Conservation (phyloP, 2,113 vertebrate genomes). For the pig (Sus scrofa) region T2T-Sscrofa CM000812.6:235050001-235050500, state of each 20-base stretch:
- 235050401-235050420: background rate
- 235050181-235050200: background rate
- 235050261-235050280: background rate
- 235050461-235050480: background rate
- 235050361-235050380: background rate
- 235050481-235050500: background rate
- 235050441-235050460: background rate
- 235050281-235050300: background rate
- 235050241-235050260: background rate
- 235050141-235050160: background rate
- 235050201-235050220: background rate
- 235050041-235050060: background rate
- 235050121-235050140: background rate
- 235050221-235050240: constrained; percentile 26
- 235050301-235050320: background rate
- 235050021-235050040: background rate
- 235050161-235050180: background rate
- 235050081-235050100: background rate
- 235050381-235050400: background rate
- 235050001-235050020: background rate
- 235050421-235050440: background rate
- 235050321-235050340: background rate
- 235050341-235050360: background rate
- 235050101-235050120: background rate
- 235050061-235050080: background rate